Evolutionary conservation across 2,888 invertebrate species (phyloP).

Genomic region (Morpho deidamia): DNA sequence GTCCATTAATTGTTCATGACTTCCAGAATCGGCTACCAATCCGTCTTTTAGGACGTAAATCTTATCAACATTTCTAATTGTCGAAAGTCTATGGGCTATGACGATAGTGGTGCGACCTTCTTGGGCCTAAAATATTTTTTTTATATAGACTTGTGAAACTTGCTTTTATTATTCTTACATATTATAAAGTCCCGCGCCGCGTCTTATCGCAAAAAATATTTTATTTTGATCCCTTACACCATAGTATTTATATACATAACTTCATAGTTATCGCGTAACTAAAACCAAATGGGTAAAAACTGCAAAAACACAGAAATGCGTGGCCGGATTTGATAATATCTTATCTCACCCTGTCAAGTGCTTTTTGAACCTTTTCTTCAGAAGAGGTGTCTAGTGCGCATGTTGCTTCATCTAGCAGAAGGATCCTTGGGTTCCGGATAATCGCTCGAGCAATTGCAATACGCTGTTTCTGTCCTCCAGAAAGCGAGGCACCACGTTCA

Average conservation of each 20-base stretch:
- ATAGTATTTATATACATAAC: too few relatives aligned
- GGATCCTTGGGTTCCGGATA: constrained; percentile 86
- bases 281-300: too few relatives aligned
- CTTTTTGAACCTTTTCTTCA: constrained; percentile 90
- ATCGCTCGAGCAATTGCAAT: constrained; percentile 93
- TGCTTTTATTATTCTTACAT: too few relatives aligned
- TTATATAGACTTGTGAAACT: neutral
- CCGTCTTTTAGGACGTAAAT: constrained; percentile 86
- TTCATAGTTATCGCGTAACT: too few relatives aligned
- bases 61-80: constrained; percentile 84
- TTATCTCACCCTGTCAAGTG: constrained; percentile 34
- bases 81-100: constrained; percentile 87
- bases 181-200: too few relatives aligned
- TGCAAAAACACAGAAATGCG: too few relatives aligned
- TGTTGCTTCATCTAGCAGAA: constrained; percentile 91
- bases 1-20: constrained; percentile 83
- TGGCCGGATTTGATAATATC: neutral
- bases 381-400: constrained; percentile 91
- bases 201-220: too few relatives aligned
- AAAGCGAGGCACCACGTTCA: constrained; percentile 88
- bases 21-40: constrained; percentile 83
- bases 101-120: constrained; percentile 87
- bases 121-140: constrained; percentile 70
- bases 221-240: too few relatives aligned
- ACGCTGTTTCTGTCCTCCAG: constrained; percentile 93